Conservation (phyloP, 2,797 vertebrate genomes). For the Podargus strigoides region DNA sequence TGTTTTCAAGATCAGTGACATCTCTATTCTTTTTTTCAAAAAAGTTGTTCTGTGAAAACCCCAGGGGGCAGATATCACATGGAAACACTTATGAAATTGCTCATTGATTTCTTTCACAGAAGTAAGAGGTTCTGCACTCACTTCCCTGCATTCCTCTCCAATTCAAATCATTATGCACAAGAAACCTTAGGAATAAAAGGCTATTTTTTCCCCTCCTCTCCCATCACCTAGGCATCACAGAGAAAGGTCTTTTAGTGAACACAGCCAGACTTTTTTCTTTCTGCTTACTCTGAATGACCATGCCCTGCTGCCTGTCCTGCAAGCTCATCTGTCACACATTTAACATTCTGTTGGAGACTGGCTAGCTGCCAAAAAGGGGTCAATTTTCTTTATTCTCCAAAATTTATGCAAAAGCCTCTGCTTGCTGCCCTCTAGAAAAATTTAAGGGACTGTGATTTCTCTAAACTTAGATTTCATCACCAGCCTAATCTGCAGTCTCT, state of each 20-base stretch:
- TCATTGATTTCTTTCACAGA: not conserved
- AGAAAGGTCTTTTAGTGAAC: not conserved
- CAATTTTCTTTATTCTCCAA: not conserved
- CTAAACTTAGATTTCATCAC: not conserved
- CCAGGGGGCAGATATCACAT: not conserved
- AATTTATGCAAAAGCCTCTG: not conserved
- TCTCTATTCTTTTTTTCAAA: not conserved
- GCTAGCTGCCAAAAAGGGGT: not conserved
- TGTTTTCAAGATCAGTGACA: not conserved
- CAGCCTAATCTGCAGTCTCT: not conserved
- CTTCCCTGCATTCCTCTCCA: not conserved
- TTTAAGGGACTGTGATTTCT: not conserved
- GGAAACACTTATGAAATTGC: not conserved
- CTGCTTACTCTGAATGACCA: not conserved
- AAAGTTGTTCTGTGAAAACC: not conserved
- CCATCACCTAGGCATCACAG: not conserved
- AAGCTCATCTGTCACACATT: not conserved
- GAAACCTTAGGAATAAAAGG: not conserved
- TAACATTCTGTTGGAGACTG: not conserved
- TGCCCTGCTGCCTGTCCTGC: not conserved
- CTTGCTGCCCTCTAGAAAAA: not conserved
- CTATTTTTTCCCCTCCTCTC: not conserved
- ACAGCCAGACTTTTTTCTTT: not conserved
- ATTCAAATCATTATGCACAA: not conserved
- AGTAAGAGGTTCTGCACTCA: not conserved